Conservation (phyloP, 2,113 vertebrate species). For the Muscicapa adusta region DNA sequence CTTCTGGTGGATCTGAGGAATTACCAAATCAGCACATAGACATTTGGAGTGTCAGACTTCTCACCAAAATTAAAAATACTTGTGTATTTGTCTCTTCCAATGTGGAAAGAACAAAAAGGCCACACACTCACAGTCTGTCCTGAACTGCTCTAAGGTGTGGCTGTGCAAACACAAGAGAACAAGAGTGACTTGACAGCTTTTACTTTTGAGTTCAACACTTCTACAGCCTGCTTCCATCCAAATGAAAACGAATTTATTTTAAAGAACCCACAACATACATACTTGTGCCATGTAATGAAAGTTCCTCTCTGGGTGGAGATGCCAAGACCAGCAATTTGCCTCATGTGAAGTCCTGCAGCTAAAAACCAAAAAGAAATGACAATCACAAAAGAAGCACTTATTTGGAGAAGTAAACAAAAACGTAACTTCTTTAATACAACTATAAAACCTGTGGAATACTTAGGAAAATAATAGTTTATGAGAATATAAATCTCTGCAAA, state of each 20-base stretch:
- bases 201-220: neutral
- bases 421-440: neutral
- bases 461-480: neutral
- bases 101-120: neutral
- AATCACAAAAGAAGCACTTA: neutral
- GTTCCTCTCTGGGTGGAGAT: conserved; percentile 91
- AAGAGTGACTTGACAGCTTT: neutral
- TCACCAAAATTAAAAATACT: neutral
- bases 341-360: conserved; percentile 87
- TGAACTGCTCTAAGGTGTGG: neutral
- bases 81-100: neutral
- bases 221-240: neutral
- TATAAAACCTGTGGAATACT: neutral
- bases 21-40: neutral
- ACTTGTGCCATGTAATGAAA: conserved; percentile 95
- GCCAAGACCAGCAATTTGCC: conserved; percentile 86
- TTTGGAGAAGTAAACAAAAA: neutral
- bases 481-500: neutral
- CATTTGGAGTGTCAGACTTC: neutral
- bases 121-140: neutral
- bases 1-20: neutral
- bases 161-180: neutral
- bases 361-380: neutral
- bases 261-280: neutral
- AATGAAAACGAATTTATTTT: neutral